Conservation (phyloP, 2,113 vertebrate species). For the Microtus pennsylvanicus region DNA sequence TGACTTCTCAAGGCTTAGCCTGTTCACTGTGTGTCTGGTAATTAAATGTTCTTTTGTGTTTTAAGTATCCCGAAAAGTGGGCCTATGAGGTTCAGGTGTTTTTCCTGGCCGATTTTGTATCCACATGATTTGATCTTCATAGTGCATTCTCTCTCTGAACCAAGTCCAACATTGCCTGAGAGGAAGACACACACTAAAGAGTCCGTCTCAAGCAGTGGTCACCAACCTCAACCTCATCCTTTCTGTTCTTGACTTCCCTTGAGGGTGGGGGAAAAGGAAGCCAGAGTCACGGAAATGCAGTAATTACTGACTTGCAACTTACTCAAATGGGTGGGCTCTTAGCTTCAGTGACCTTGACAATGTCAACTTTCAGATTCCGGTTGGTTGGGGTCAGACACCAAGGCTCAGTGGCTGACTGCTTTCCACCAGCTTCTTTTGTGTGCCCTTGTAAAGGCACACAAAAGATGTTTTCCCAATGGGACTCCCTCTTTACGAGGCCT, state of each 20-base stretch:
- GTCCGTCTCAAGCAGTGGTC: background rate
- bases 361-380: slow-evolving; percentile 63
- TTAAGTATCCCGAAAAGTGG: slow-evolving; percentile 20
- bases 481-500: slow-evolving; percentile 66
- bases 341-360: slow-evolving; percentile 74
- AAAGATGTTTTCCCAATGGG: slow-evolving; percentile 76
- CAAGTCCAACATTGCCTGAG: background rate
- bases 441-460: slow-evolving; percentile 63
- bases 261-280: slow-evolving; percentile 27
- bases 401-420: slow-evolving; percentile 64
- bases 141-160: background rate
- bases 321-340: slow-evolving; percentile 14
- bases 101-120: background rate
- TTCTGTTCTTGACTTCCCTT: background rate
- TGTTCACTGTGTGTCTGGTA: background rate
- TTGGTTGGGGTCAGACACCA: slow-evolving; percentile 63
- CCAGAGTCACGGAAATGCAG: slow-evolving; percentile 29
- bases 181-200: background rate
- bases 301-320: slow-evolving; percentile 65
- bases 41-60: slow-evolving; percentile 36
- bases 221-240: background rate
- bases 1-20: background rate
- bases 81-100: background rate
- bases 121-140: background rate
- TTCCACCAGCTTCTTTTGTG: slow-evolving; percentile 74